These are phyloP conservation scores for Sander vitreus DNA, from an alignment of 2,113 vertebrate genomes.

Conservation along the genomic window DNA sequence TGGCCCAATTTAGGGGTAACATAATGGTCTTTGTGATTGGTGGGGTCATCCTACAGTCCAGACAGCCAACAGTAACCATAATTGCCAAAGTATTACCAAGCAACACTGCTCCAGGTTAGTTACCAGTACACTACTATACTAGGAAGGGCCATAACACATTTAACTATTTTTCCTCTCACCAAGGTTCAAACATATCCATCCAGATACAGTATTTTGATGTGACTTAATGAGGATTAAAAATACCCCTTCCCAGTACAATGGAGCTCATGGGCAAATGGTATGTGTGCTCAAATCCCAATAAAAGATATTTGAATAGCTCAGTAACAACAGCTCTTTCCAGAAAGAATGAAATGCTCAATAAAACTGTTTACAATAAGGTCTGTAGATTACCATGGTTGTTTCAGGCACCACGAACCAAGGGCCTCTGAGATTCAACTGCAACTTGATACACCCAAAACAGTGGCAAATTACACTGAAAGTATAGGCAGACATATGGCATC, in stretches of 20 bases:
- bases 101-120: neutral
- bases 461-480: neutral
- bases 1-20: neutral
- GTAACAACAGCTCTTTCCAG: neutral
- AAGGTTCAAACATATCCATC: neutral
- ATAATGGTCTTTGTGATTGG: neutral
- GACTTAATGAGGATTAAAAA: neutral
- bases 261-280: too few relatives aligned
- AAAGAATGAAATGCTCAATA: neutral
- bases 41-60: constrained; percentile 2
- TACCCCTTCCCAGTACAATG: neutral
- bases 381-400: neutral
- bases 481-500: neutral
- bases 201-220: neutral
- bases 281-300: neutral
- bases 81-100: neutral
- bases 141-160: neutral
- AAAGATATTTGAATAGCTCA: neutral
- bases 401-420: neutral
- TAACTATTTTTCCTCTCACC: constrained; percentile 1
- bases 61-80: neutral
- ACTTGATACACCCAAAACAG: too few relatives aligned
- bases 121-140: too few relatives aligned
- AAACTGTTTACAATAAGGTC: neutral
- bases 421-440: too few relatives aligned